Evolutionary conservation across 2,888 invertebrate genomes (phyloP).

Genomic region (Miltochrista miniata): DNA sequence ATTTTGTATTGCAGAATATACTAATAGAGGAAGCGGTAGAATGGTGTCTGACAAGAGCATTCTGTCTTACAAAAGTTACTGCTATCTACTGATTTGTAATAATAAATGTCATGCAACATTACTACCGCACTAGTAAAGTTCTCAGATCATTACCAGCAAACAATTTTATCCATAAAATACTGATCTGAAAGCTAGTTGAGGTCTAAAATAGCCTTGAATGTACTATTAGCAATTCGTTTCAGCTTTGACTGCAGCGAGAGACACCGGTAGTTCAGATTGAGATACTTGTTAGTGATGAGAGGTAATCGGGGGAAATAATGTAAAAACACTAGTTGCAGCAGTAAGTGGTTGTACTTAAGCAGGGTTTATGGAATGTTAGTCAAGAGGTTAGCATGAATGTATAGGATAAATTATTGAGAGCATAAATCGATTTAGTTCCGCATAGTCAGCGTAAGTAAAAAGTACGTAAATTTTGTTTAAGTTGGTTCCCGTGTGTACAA

Average conservation of each 20-base stretch:
- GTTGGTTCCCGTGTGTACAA: too few species aligned
- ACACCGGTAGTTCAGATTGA: slow-evolving; percentile 26
- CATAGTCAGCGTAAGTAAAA: background rate
- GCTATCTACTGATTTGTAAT: too few species aligned
- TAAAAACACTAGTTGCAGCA: slow-evolving; percentile 17
- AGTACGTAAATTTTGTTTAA: too few species aligned
- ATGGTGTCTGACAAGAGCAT: too few species aligned
- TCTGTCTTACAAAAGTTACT: too few species aligned
- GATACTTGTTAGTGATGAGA: slow-evolving; percentile 21
- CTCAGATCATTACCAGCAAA: slow-evolving; percentile 17
- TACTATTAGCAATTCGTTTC: slow-evolving; percentile 32
- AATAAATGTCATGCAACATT: too few species aligned
- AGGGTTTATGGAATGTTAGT: background rate
- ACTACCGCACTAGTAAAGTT: background rate
- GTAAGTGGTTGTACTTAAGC: background rate
- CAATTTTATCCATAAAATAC: slow-evolving; percentile 2
- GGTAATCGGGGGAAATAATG: slow-evolving; percentile 29
- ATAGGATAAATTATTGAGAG: background rate
- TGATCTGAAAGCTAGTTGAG: slow-evolving; percentile 15
- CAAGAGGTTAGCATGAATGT: background rate
- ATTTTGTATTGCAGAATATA: too few species aligned
- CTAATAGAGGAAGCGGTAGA: too few species aligned
- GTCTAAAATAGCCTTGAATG: slow-evolving; percentile 4
- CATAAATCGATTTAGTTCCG: background rate
- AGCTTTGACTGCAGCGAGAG: slow-evolving; percentile 22